Percentiles rank a stretch among this genome's conserved stretches.
phyloP scores from a whole-genome alignment of 1,140 invertebrate species.

The Saccostrea glomerata region DNA sequence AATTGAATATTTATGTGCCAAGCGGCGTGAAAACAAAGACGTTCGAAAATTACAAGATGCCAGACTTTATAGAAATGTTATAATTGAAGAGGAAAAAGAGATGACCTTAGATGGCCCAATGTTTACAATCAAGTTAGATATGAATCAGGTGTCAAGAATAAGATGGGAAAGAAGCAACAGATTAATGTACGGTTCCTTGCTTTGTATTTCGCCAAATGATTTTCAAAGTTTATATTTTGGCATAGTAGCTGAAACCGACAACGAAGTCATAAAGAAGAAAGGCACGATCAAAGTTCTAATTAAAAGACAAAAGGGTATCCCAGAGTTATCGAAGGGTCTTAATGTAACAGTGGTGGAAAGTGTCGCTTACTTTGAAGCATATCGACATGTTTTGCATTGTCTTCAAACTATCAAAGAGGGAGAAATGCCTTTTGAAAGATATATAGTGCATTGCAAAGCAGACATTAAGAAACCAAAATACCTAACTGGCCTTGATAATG shows the following conservation, averaged over 20 bases:
- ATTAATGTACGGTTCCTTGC: constrained; percentile 85
- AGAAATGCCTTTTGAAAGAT: constrained; percentile 75
- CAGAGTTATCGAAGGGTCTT: neutral
- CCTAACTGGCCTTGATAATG: constrained; percentile 36
- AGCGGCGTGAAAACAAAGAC: neutral
- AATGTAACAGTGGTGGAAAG: constrained; percentile 78
- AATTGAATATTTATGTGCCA: constrained; percentile 41
- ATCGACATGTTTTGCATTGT: constrained; percentile 77
- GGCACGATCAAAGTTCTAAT: neutral
- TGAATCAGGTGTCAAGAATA: constrained; percentile 56
- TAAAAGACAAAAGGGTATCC: neutral
- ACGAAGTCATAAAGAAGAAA: neutral
- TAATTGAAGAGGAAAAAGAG: constrained; percentile 46
- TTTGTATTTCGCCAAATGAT: constrained; percentile 85
- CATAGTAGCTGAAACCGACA: constrained; percentile 81
- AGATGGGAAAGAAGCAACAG: constrained; percentile 79
- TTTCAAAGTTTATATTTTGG: constrained; percentile 85
- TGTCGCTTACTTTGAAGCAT: constrained; percentile 80
- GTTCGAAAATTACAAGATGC: constrained; percentile 54
- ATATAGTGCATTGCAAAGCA: constrained; percentile 56
- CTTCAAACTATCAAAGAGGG: constrained; percentile 71
- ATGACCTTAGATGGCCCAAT: constrained; percentile 49
- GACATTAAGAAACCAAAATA: constrained; percentile 62
- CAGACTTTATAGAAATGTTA: constrained; percentile 60
- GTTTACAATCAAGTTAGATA: constrained; percentile 66